Evolutionary conservation across 2,113 vertebrate genomes (phyloP).

Genomic region (Sturnira hondurensis): DNA sequence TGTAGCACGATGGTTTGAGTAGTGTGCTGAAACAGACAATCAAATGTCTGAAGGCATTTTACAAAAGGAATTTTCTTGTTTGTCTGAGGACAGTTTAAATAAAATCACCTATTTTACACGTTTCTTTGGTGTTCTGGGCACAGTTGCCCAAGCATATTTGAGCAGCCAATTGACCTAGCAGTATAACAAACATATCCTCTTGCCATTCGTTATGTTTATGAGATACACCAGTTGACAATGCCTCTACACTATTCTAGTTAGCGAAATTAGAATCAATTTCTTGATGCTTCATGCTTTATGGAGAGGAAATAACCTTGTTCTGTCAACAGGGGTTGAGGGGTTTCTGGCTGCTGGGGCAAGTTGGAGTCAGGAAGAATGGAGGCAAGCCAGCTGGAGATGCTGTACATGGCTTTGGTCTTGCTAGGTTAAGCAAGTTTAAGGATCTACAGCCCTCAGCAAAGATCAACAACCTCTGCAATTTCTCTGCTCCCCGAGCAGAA

Average conservation of each 20-base stretch:
- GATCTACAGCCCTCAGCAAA: not conserved
- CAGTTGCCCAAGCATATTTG: not conserved
- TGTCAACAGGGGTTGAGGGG: not conserved
- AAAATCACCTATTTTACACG: not conserved
- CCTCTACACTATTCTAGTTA: not conserved
- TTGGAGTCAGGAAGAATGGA: not conserved
- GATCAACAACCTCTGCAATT: not conserved
- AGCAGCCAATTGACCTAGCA: not conserved
- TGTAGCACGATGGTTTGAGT: not conserved
- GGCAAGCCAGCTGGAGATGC: not conserved
- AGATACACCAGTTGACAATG: not conserved
- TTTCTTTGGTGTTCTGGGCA: not conserved
- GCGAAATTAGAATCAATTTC: not conserved
- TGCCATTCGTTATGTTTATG: not conserved
- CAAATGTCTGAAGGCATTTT: not conserved
- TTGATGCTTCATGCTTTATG: not conserved
- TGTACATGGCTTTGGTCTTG: not conserved
- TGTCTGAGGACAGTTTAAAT: not conserved
- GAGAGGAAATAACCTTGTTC: not conserved
- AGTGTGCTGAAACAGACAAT: not conserved
- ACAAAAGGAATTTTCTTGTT: not conserved
- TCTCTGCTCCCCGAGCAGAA: not conserved
- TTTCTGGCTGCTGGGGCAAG: not conserved
- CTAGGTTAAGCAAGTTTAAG: not conserved
- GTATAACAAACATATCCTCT: not conserved